Percentiles rank a stretch among this genome's conserved stretches.
These are phyloP conservation scores for Andinoacara biseriatus DNA, from an alignment of 2,113 vertebrate genomes.

Conservation along the genomic window DNA sequence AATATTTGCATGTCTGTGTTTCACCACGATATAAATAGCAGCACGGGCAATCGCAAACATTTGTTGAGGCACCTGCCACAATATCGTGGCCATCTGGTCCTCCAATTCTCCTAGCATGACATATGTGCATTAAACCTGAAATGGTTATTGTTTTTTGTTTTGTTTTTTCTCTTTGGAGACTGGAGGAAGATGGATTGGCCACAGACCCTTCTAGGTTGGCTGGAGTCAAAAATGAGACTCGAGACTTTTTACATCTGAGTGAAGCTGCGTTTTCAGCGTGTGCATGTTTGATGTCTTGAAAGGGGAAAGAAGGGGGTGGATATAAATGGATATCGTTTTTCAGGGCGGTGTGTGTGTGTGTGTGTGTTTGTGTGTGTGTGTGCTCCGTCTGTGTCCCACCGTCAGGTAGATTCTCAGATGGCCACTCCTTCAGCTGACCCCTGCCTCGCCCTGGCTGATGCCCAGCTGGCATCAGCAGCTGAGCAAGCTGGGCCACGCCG, in stretches of 20 bases:
- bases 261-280: slow-evolving; percentile 59
- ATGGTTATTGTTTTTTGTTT: slow-evolving; percentile 68
- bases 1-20: slow-evolving; percentile 81
- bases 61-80: slow-evolving; percentile 82
- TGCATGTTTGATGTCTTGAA: slow-evolving; percentile 64
- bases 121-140: slow-evolving; percentile 81
- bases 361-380: background rate
- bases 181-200: slow-evolving; percentile 50
- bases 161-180: slow-evolving; percentile 20
- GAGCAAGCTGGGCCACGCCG: slow-evolving; percentile 60
- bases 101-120: slow-evolving; percentile 77
- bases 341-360: background rate
- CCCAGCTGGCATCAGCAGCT: slow-evolving; percentile 74
- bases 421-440: slow-evolving; percentile 67
- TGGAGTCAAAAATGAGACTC: slow-evolving; percentile 67
- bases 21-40: slow-evolving; percentile 82
- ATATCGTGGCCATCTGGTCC: slow-evolving; percentile 80
- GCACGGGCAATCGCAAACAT: slow-evolving; percentile 79
- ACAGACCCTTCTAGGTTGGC: slow-evolving; percentile 56
- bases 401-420: slow-evolving; percentile 66
- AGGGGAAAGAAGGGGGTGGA: slow-evolving; percentile 20
- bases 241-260: slow-evolving; percentile 68
- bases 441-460: slow-evolving; percentile 67
- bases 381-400: slow-evolving; percentile 22
- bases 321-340: slow-evolving; percentile 17